Conservation (phyloP, 2,888 invertebrate genomes). For the Caprella mutica region DNA sequence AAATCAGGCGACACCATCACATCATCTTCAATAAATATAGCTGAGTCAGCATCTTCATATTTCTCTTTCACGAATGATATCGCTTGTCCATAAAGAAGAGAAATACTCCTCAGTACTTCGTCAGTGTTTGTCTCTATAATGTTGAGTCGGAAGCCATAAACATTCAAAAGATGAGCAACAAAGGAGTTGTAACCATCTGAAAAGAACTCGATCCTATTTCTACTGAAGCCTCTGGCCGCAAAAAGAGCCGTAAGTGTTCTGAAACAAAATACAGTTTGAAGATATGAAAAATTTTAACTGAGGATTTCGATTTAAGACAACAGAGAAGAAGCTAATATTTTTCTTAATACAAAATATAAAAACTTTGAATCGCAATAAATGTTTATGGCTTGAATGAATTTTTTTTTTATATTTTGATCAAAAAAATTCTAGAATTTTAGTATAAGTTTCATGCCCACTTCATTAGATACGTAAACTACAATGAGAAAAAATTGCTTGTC, state of each 20-base stretch:
- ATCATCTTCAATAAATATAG: conserved; percentile 24
- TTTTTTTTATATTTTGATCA: too few species aligned
- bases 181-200: neutral
- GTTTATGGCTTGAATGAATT: too few species aligned
- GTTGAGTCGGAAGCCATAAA: neutral
- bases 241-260: neutral
- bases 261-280: too few species aligned
- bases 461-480: too few species aligned
- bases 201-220: neutral
- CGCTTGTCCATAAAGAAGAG: conserved; percentile 13
- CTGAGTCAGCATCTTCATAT: conserved; percentile 8
- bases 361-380: too few species aligned
- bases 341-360: too few species aligned
- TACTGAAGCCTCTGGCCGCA: neutral
- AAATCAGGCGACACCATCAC: conserved; percentile 17
- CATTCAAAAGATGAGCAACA: neutral
- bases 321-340: too few species aligned
- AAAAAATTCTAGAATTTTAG: too few species aligned
- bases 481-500: too few species aligned
- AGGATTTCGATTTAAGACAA: too few species aligned
- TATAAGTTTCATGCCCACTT: too few species aligned
- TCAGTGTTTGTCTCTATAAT: neutral
- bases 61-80: conserved; percentile 3
- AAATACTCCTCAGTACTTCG: conserved; percentile 14
- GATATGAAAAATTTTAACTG: too few species aligned